Evolutionary conservation across 2,113 vertebrate species (phyloP).

Genomic region (Trematocara nigrifrons): DNA sequence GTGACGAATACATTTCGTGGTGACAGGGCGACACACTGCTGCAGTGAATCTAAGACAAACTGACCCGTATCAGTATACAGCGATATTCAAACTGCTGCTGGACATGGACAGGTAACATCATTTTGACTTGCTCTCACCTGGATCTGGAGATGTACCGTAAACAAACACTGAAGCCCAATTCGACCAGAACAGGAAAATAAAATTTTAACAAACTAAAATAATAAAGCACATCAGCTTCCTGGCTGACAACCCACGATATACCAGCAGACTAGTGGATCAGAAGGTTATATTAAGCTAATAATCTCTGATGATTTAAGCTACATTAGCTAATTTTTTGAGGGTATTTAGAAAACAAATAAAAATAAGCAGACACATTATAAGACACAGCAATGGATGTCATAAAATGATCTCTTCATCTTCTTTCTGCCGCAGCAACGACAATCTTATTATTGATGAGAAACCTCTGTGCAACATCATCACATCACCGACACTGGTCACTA

Average conservation of each 20-base stretch:
- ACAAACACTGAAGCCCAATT: neutral
- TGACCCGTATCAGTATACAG: neutral
- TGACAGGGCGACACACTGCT: neutral
- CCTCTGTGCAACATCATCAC: no score
- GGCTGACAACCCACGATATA: accelerated
- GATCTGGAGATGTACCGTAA: neutral
- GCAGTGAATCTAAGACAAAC: neutral
- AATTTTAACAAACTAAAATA: neutral
- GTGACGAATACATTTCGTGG: accelerated
- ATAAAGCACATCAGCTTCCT: neutral
- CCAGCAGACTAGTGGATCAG: neutral
- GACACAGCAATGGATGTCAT: neutral
- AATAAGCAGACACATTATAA: neutral
- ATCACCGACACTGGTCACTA: neutral
- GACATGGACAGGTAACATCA: neutral
- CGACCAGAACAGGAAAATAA: neutral
- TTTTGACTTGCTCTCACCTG: neutral
- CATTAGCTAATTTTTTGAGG: neutral
- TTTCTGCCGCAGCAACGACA: neutral
- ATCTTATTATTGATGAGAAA: neutral
- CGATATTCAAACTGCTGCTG: neutral
- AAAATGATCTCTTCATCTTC: accelerated
- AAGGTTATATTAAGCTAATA: neutral
- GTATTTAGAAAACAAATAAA: neutral
- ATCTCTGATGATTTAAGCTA: neutral